These are phyloP conservation scores for Brachionus calyciflorus DNA, from an alignment of 1,140 invertebrate genomes.

Conservation along the genomic window DNA sequence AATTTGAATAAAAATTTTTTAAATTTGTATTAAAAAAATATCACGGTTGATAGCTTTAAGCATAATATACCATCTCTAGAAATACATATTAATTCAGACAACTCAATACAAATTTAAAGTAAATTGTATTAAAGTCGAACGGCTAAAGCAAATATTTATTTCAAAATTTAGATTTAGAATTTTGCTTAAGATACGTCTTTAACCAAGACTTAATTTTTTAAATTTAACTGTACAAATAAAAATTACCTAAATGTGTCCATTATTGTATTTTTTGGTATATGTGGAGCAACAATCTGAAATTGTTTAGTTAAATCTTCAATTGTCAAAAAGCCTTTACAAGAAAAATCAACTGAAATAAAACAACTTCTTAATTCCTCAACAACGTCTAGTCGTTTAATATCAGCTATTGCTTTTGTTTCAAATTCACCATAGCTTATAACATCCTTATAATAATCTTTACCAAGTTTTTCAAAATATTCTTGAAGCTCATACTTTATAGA, in stretches of 20 bases:
- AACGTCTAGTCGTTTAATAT: slow-evolving; percentile 18
- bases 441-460: slow-evolving; percentile 32
- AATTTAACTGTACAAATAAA: too few species aligned
- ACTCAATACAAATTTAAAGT: too few species aligned
- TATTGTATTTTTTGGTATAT: slow-evolving; percentile 52
- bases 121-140: too few species aligned
- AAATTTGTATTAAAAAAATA: too few species aligned
- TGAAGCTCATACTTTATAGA: slow-evolving; percentile 4
- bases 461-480: slow-evolving; percentile 22
- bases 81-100: too few species aligned
- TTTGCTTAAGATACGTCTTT: too few species aligned
- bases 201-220: too few species aligned
- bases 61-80: too few species aligned
- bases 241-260: slow-evolving; percentile 56
- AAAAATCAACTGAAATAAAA: slow-evolving; percentile 47
- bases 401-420: slow-evolving; percentile 6
- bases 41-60: too few species aligned
- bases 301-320: slow-evolving; percentile 55
- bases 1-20: too few species aligned
- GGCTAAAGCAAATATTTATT: too few species aligned
- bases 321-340: slow-evolving; percentile 57
- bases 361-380: slow-evolving; percentile 26
- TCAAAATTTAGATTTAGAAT: too few species aligned
- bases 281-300: slow-evolving; percentile 54
- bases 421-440: slow-evolving; percentile 14